These are phyloP conservation scores for Zosterops japonicus DNA, from an alignment of 2,113 vertebrate genomes.

Conservation along the genomic window DNA sequence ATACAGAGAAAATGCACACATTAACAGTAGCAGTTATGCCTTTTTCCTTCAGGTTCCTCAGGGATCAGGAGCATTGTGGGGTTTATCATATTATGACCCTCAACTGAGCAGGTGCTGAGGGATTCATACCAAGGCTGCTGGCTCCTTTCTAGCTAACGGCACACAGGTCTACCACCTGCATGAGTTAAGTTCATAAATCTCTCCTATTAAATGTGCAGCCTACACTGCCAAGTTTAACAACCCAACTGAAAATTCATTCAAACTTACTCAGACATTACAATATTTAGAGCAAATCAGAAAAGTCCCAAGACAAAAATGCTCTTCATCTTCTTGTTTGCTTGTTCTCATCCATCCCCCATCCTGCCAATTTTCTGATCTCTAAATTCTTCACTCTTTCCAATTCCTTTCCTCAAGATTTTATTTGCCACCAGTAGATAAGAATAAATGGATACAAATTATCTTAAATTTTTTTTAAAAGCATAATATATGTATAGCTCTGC, in stretches of 20 bases:
- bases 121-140: not conserved
- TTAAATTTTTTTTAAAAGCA: not conserved
- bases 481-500: not conserved
- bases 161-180: not conserved
- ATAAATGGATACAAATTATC: not conserved
- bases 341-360: not conserved
- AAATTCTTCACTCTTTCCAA: not conserved
- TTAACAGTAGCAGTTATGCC: not conserved
- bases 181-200: conserved; percentile 1
- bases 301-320: not conserved
- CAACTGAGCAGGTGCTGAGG: not conserved
- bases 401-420: not conserved
- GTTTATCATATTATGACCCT: not conserved
- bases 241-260: conserved; percentile 9
- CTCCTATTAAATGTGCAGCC: not conserved
- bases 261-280: not conserved
- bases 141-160: not conserved
- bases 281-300: not conserved
- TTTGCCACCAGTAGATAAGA: not conserved
- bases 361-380: not conserved
- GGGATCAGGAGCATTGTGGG: not conserved
- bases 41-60: not conserved
- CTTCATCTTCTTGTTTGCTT: not conserved
- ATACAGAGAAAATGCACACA: not conserved
- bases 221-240: not conserved